Evolutionary conservation across 2,888 invertebrate species (phyloP).

Genomic region (Encarsia formosa): DNA sequence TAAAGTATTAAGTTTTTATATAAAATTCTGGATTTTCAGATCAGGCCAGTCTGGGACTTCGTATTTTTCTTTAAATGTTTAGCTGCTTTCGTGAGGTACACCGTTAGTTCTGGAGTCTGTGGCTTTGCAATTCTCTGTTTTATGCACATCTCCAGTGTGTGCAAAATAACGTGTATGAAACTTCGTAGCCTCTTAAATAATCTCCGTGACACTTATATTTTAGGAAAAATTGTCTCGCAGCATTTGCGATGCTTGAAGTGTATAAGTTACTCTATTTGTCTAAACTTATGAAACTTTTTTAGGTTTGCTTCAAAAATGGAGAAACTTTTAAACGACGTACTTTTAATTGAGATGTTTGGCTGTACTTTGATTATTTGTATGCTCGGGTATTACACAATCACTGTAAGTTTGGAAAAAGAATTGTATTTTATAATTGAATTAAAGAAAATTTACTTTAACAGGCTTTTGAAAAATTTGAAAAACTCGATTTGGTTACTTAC

Average conservation of each 20-base stretch:
- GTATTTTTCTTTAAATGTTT: conserved; percentile 32
- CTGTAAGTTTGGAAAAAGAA: conserved; percentile 15
- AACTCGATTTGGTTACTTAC: neutral
- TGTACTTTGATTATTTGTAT: conserved; percentile 31
- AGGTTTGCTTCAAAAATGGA: conserved; percentile 5
- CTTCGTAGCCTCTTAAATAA: neutral
- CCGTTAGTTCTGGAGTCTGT: conserved; percentile 31
- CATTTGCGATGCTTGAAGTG: conserved; percentile 13
- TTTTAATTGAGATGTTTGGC: conserved; percentile 30
- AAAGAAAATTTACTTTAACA: neutral
- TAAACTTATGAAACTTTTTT: too few relatives aligned
- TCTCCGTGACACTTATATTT: neutral
- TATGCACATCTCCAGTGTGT: conserved; percentile 36
- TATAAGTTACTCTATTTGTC: neutral
- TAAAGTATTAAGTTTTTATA: too few relatives aligned
- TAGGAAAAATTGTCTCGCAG: conserved; percentile 5
- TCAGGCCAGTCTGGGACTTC: conserved; percentile 33
- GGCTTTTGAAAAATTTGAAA: neutral
- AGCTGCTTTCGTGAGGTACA: conserved; percentile 33
- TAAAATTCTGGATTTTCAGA: too few relatives aligned
- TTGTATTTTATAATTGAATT: neutral
- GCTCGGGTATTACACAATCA: conserved; percentile 30
- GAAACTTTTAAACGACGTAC: conserved; percentile 21
- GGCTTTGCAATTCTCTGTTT: conserved; percentile 34
- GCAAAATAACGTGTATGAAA: neutral